Evolutionary conservation across 37 sponge, comb jelly and placozoan genomes (phyloP).

Genomic region (Aplysina aerophoba): DNA sequence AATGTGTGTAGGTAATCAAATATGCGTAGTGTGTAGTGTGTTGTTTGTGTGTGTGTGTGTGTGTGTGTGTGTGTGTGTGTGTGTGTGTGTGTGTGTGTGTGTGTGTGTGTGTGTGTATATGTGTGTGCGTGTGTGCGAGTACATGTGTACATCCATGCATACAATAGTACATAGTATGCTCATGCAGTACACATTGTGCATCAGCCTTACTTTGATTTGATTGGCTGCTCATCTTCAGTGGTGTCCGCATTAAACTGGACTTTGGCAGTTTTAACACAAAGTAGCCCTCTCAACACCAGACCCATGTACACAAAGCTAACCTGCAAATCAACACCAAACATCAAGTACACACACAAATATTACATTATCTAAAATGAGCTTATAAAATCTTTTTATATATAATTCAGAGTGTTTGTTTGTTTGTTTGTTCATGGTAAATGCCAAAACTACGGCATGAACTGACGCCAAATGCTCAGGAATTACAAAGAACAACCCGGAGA

Average conservation of each 20-base stretch:
- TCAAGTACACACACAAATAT: neutral
- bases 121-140: neutral
- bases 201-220: neutral
- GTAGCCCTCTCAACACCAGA: neutral
- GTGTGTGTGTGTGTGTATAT: slow-evolving; percentile 4
- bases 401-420: no score
- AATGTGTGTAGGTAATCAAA: no score
- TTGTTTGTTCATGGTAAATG: no score
- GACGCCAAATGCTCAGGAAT: no score
- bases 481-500: no score
- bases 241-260: neutral
- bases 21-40: no score
- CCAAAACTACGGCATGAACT: no score
- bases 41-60: no score
- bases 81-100: slow-evolving; percentile 24
- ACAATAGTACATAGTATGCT: neutral
- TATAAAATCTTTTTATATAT: no score
- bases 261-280: neutral
- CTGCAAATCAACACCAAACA: neutral
- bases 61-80: neutral
- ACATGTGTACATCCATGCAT: neutral
- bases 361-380: no score
- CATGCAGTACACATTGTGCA: neutral
- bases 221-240: neutral
- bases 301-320: neutral